A percentile compares a stretch with the other conserved stretches of the same genome.
Conservation (phyloP, 1,140 invertebrate genomes). For the Bactericera cockerelli region DNA sequence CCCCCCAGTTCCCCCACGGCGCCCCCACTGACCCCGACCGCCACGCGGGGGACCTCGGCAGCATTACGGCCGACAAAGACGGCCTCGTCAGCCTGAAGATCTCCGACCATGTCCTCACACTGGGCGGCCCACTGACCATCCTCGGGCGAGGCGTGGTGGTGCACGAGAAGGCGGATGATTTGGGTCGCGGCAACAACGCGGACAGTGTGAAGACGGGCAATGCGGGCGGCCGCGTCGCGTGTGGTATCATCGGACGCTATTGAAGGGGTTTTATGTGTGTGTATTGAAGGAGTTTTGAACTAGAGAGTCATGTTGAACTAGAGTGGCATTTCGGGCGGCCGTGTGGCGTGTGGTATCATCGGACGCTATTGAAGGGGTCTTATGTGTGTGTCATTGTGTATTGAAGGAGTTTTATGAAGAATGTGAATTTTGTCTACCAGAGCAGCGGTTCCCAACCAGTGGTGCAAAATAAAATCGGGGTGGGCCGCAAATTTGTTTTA, state of each 20-base stretch:
- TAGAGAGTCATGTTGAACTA: no score
- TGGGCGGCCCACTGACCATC: conserved; percentile 31
- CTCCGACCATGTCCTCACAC: conserved; percentile 29
- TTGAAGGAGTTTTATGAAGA: no score
- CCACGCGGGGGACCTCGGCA: conserved; percentile 41
- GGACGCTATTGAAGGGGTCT: no score
- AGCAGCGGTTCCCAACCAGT: no score
- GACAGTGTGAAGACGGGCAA: conserved; percentile 36
- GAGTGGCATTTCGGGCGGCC: conserved; percentile 37
- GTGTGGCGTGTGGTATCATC: conserved; percentile 35
- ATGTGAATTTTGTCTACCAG: no score
- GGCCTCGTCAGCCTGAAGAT: conserved; percentile 28
- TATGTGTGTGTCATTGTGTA: no score
- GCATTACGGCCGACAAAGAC: conserved; percentile 31
- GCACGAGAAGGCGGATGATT: conserved; percentile 34
- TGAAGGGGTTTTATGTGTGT: no score
- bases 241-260: conserved; percentile 32
- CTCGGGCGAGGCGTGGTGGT: conserved; percentile 37
- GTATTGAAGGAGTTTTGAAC: no score
- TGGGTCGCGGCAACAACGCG: conserved; percentile 32
- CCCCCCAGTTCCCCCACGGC: conserved; percentile 30
- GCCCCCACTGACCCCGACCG: conserved; percentile 31
- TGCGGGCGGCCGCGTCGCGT: conserved; percentile 33
- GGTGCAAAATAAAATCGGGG: no score
- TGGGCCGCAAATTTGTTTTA: no score